Base-by-base conservation (phyloP, 1,140 invertebrate genomes). In the Bombus huntii region DNA sequence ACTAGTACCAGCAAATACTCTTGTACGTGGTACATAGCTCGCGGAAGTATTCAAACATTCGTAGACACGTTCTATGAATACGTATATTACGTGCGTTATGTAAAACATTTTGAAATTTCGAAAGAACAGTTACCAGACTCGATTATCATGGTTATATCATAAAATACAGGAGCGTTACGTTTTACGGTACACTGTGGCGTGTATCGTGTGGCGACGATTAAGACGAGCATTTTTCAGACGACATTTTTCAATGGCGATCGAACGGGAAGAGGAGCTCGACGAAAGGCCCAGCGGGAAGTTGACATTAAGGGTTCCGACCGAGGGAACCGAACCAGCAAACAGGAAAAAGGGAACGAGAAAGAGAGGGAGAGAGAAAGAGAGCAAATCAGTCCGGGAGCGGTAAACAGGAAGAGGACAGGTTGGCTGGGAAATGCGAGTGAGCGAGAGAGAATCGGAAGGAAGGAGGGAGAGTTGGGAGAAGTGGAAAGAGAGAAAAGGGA, bases 401-500 rank as follows among this genome's bases (percentile, higher is more conserved):
- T 31, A 37, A 86, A 73, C 62, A 87, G 70, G 80, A 86, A 85
- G 74, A 75, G 80, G 89, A 90, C 70, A 86, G 80, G 84, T 68
- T 68, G 57, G 81, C 37, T 78, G 44, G 47, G 39, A 73, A 62
- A 75, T 62, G 59, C 53, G 75, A 85, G 68, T 12, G 78, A 85
- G 86, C 74, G 76, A 81, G 65, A 83, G 79, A 62, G 70, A 85
- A 66, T 78, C 39, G 83, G 73, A 77, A 88, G 65, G 84, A 66
- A 42, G 37, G 59, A 86, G 78, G 78, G 73, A 89, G 83, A 65
- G 57, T 18, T 71, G 68, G 71, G 34, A 83, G 85, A 70, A 77
- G 81, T 79, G 83, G 84, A 92, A 89, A 91, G 83, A 87, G 86
- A 89, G 90, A 85, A 90, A 91, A 90, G 86, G 82, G 90, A 91